Evolutionary conservation across 2,888 invertebrate genomes (phyloP), one percentile per base, ranked within the genome.

Genomic region (Himalopsyche tibetana): DNA sequence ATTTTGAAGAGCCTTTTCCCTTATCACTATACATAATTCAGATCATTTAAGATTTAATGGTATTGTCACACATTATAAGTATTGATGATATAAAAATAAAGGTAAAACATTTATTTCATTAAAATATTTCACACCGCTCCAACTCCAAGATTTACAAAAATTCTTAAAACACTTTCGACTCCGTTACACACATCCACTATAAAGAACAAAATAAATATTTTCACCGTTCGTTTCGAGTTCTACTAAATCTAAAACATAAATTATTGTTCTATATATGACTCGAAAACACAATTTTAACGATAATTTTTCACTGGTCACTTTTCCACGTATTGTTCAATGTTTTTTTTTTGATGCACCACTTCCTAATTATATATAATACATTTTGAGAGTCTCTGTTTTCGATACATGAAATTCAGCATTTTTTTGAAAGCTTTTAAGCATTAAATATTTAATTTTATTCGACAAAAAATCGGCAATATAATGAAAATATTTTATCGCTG

Each of bases 41-140:
- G 74, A 74, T 74, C 74, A 74, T 74, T 74, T 74, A 74, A 28
- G 12, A 74, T 74, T 74, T 74, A 74, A 63, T 83, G 85, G 85
- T 87, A 88, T 88, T 88, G 87, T 88, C 87, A 87, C 87, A 85
- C 87, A 84, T 88, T 87, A 88, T 88, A 87, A 83, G 51, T 87
- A 87, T 83, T 81, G 82, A 85, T 85, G 84, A 88, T 88, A 88
- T 84, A 88, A 88, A 88, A 88, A 88, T 88, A 88, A 88, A 88
- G 85, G 84, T 87, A 87, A 87, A 82, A 88, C 88, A 87, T 88
- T 87, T 86, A 86, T 86, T 42, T 84, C 80, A 42, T 86, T 82
- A 69, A 84, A 56, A 36, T 84, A 84, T 82, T 81, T 82, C 83
- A 84, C 86, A 84, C 82, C 38, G 74, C 36, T 38, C 38, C 38